phyloP scores from a whole-genome alignment of 2,113 vertebrate species.

The Camelus dromedarius region DNA sequence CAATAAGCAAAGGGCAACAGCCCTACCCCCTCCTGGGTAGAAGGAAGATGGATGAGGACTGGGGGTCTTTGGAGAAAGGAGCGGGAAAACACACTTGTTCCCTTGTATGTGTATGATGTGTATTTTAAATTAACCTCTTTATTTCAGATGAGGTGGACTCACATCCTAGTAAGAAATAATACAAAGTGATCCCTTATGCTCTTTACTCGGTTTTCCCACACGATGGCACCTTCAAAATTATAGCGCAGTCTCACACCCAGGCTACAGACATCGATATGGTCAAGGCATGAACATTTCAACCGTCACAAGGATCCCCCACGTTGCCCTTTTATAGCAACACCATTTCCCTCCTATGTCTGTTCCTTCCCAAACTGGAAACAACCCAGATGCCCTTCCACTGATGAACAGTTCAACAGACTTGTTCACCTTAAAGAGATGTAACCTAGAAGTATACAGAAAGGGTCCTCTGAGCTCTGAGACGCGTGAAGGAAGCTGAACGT shows the following conservation, averaged over 20 bases:
- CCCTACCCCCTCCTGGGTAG: not conserved
- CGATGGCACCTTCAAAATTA: not conserved
- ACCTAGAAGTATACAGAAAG: not conserved
- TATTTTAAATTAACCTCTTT: not conserved
- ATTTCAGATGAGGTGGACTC: not conserved
- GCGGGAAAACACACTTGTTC: not conserved
- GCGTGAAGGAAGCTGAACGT: not conserved
- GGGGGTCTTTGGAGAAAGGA: not conserved
- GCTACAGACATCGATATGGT: not conserved
- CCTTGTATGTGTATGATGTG: not conserved
- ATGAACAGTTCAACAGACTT: not conserved
- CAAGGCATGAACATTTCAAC: too few species aligned
- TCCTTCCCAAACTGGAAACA: not conserved
- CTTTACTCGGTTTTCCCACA: not conserved
- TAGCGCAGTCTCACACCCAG: not conserved
- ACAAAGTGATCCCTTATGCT: not conserved
- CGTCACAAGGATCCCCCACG: not conserved
- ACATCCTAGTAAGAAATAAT: not conserved
- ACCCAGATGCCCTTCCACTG: not conserved
- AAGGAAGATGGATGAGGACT: not conserved
- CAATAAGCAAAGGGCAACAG: conserved; percentile 65
- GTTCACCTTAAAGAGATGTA: not conserved
- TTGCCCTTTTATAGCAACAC: not conserved
- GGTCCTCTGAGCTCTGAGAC: not conserved
- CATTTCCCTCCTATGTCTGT: not conserved